Percentiles rank a stretch among this genome's conserved stretches.
These are phyloP conservation scores for Archocentrus centrarchus DNA, from an alignment of 2,113 vertebrate species.

Conservation along the genomic window DNA sequence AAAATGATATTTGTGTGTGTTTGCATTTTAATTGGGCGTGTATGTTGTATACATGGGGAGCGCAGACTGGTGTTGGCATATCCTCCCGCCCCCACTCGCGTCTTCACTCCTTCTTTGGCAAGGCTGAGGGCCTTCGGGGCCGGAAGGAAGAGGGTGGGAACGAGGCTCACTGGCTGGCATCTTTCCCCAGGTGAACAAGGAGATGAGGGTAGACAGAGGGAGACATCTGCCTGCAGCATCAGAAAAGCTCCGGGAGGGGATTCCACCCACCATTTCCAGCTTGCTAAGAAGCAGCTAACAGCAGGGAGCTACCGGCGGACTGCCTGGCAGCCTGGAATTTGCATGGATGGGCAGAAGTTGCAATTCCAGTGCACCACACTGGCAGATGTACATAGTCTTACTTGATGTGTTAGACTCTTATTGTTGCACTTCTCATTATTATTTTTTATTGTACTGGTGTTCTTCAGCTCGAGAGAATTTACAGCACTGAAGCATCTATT, in stretches of 20 bases:
- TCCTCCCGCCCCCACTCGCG: background rate
- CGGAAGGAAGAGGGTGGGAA: conserved; percentile 38
- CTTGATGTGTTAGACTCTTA: background rate
- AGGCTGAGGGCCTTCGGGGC: conserved; percentile 35
- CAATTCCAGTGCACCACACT: conserved; percentile 35
- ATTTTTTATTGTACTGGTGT: conserved; percentile 11
- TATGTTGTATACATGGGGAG: conserved; percentile 3
- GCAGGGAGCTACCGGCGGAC: conserved; percentile 54
- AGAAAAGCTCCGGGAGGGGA: conserved; percentile 65
- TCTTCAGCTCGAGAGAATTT: background rate
- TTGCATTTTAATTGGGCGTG: conserved; percentile 6
- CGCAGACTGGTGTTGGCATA: conserved; percentile 20
- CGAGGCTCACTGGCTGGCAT: conserved; percentile 37
- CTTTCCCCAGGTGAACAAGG: conserved; percentile 62
- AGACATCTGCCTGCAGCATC: conserved; percentile 72
- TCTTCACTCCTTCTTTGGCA: conserved; percentile 53
- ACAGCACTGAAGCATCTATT: background rate
- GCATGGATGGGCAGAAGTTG: conserved; percentile 38
- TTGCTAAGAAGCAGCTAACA: conserved; percentile 50
- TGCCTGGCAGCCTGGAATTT: conserved; percentile 42
- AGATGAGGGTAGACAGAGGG: conserved; percentile 46
- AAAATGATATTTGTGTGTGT: conserved; percentile 21
- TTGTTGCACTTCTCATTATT: background rate
- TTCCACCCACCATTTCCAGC: conserved; percentile 68
- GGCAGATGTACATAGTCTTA: conserved; percentile 44